These are phyloP conservation scores for Caenorhabditis sp. DNA, from an alignment of 2,888 invertebrate species.

Conservation along the genomic window DNA sequence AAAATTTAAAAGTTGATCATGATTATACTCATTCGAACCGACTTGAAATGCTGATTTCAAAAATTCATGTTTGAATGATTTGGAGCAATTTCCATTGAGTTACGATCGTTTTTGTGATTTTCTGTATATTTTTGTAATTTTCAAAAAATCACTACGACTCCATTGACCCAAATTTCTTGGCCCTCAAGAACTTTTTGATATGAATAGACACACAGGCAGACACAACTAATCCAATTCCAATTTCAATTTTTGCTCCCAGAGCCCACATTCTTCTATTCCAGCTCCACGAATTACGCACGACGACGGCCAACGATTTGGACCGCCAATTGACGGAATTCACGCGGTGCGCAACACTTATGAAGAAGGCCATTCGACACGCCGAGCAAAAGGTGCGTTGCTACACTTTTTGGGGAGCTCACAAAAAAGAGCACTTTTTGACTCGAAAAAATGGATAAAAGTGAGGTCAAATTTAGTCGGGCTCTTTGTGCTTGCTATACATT, in stretches of 20 bases:
- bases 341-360: constrained; percentile 72
- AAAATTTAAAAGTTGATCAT: no score
- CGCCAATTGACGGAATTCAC: constrained; percentile 73
- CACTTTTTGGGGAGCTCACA: not conserved
- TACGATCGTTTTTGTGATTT: no score
- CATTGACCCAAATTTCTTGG: no score
- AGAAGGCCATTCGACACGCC: constrained; percentile 68
- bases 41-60: no score
- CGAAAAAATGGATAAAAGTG: not conserved
- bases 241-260: not conserved
- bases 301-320: constrained; percentile 72
- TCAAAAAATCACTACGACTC: no score
- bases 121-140: no score
- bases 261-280: constrained; percentile 26
- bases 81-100: no score
- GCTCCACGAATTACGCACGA: constrained; percentile 69
- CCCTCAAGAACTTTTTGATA: no score
- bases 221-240: no score
- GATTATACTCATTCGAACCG: no score
- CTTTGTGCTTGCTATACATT: not conserved
- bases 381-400: constrained; percentile 68
- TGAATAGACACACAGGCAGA: no score
- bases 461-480: not conserved
- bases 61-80: no score
- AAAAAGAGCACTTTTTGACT: not conserved